A percentile compares a stretch with the other conserved stretches of the same genome.
Conservation (phyloP, 2,888 invertebrate genomes). For the Epinotia bilunana region DNA sequence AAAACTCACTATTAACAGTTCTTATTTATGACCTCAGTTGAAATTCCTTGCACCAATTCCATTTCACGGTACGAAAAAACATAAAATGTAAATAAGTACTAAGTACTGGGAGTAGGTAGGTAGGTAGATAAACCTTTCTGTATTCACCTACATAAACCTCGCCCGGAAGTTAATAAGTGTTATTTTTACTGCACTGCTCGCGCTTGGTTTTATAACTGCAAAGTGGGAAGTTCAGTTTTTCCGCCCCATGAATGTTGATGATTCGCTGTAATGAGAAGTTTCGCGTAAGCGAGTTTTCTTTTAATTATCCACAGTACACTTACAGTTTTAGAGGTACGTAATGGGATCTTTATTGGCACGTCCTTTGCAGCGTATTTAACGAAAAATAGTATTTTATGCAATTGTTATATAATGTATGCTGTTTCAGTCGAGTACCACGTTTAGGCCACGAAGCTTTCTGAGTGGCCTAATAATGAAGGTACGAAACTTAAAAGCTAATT, state of each 20-base stretch:
- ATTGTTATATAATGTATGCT: too few species aligned
- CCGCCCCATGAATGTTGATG: constrained; percentile 45
- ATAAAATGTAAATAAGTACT: neutral
- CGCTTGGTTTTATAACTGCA: constrained; percentile 58
- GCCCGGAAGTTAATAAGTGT: constrained; percentile 56
- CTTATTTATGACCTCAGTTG: too few species aligned
- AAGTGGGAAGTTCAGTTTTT: constrained; percentile 54
- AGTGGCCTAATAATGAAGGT: too few species aligned
- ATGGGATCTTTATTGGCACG: neutral
- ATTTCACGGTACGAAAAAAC: neutral
- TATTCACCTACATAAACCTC: constrained; percentile 52
- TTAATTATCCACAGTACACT: constrained; percentile 32
- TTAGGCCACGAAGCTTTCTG: too few species aligned
- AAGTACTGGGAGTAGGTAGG: neutral
- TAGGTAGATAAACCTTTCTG: constrained; percentile 20
- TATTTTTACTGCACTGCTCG: constrained; percentile 60
- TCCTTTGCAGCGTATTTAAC: neutral
- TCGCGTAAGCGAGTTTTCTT: constrained; percentile 23
- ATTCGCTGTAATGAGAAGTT: constrained; percentile 35
- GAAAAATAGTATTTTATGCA: too few species aligned
- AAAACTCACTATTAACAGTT: too few species aligned
- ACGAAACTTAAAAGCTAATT: too few species aligned
- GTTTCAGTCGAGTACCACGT: too few species aligned
- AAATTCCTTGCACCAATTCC: neutral
- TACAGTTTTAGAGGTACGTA: constrained; percentile 3